phyloP scores from a whole-genome alignment of 2,888 invertebrate genomes.

The Pseudococcus viburni region DNA sequence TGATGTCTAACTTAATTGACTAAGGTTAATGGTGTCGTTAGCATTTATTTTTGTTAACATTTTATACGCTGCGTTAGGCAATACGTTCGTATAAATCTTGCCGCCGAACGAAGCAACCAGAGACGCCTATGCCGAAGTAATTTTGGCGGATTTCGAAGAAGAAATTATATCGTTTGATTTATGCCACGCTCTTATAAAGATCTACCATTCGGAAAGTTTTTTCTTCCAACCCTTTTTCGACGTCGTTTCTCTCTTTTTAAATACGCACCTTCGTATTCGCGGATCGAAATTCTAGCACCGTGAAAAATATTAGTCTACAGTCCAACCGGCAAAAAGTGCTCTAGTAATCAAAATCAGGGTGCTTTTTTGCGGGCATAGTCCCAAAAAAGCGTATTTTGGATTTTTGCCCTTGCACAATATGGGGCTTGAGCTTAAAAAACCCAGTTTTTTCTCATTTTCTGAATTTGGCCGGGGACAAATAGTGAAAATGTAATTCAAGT shows the following conservation, averaged over 20 bases:
- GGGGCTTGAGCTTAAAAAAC: too few relatives aligned
- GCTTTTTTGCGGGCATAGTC: too few relatives aligned
- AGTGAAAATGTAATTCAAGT: too few relatives aligned
- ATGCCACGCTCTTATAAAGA: background rate
- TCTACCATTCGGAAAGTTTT: background rate
- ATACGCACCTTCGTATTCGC: background rate
- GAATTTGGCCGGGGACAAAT: too few relatives aligned
- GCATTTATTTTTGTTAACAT: constrained; percentile 50
- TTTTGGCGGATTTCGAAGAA: constrained; percentile 40
- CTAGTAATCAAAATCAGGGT: too few relatives aligned
- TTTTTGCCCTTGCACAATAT: too few relatives aligned
- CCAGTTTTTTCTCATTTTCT: too few relatives aligned
- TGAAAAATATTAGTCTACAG: too few relatives aligned
- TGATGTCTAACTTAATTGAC: constrained; percentile 50
- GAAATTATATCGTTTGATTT: constrained; percentile 58
- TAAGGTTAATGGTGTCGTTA: constrained; percentile 56
- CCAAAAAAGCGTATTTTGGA: too few relatives aligned
- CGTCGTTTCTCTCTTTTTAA: background rate
- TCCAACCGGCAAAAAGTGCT: too few relatives aligned
- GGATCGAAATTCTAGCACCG: background rate
- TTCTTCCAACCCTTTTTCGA: background rate
- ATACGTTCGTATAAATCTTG: constrained; percentile 40
- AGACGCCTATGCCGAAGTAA: background rate
- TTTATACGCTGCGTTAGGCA: constrained; percentile 49
- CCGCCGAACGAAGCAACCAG: background rate